Conservation (phyloP, 2,797 vertebrate genomes). For the Decapterus maruadsi region DNA sequence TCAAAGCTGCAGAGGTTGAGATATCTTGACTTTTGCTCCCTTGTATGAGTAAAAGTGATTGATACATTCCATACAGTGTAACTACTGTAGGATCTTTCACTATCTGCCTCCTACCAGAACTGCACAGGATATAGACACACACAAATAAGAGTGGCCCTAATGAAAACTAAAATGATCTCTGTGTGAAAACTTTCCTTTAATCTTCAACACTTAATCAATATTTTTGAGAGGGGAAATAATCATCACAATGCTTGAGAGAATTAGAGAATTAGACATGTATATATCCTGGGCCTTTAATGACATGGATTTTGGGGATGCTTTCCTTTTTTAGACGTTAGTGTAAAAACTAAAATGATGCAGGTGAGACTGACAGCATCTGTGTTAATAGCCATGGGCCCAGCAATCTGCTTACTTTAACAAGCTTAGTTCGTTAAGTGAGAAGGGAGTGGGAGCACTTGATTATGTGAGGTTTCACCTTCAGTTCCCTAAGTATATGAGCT, state of each 20-base stretch:
- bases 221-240: not conserved
- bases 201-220: not conserved
- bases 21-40: not conserved
- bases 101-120: not conserved
- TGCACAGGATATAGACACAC: too few species aligned
- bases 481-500: constrained; percentile 33
- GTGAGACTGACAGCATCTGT: constrained; percentile 10
- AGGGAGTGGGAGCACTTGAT: constrained; percentile 47
- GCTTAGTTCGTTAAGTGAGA: constrained; percentile 38
- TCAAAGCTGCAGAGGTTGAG: not conserved
- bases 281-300: constrained; percentile 5
- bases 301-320: not conserved
- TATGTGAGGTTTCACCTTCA: constrained; percentile 37
- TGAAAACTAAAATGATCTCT: not conserved
- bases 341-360: constrained; percentile 5
- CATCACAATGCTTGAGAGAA: too few species aligned
- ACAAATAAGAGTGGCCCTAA: not conserved
- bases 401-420: constrained; percentile 42
- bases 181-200: not conserved
- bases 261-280: not conserved
- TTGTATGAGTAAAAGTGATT: not conserved
- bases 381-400: not conserved
- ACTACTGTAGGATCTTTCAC: not conserved
- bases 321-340: constrained; percentile 1
- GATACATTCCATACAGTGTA: not conserved